Conservation (phyloP, 2,797 vertebrate genomes). For the Danio jaintianensis region DNA sequence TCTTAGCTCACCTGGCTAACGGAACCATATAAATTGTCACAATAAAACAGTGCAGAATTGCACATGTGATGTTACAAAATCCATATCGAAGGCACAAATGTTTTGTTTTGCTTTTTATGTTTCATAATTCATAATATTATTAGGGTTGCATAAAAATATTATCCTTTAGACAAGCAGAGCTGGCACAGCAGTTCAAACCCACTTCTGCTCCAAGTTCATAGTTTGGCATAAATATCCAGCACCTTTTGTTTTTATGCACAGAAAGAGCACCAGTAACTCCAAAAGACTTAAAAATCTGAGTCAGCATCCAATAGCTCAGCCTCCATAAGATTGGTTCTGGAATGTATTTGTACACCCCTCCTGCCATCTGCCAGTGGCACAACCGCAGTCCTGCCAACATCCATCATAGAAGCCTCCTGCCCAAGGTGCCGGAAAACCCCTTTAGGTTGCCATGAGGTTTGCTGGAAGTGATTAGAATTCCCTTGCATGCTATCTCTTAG, state of each 20-base stretch:
- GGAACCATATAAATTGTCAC: background rate
- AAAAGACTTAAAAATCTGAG: constrained; percentile 86
- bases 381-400: constrained; percentile 64
- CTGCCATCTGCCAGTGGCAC: constrained; percentile 77
- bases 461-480: constrained; percentile 65
- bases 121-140: constrained; percentile 10
- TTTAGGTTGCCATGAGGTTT: constrained; percentile 68
- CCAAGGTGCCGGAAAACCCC: constrained; percentile 61
- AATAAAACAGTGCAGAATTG: constrained; percentile 9
- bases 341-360: constrained; percentile 86
- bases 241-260: constrained; percentile 69
- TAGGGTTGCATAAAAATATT: background rate
- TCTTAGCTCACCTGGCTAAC: background rate
- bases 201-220: background rate
- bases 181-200: constrained; percentile 17
- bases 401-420: constrained; percentile 60
- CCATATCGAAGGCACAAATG: background rate
- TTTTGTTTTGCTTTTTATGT: background rate
- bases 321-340: constrained; percentile 93
- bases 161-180: constrained; percentile 6
- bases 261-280: constrained; percentile 18
- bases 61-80: background rate
- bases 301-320: constrained; percentile 91
- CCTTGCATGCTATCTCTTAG: constrained; percentile 69
- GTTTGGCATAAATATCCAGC: constrained; percentile 76